Percentiles rank a stretch among this genome's conserved stretches.
Evolutionary conservation across 2,797 vertebrate genomes (phyloP).

Genomic region (Syndactyla subalaris): DNA sequence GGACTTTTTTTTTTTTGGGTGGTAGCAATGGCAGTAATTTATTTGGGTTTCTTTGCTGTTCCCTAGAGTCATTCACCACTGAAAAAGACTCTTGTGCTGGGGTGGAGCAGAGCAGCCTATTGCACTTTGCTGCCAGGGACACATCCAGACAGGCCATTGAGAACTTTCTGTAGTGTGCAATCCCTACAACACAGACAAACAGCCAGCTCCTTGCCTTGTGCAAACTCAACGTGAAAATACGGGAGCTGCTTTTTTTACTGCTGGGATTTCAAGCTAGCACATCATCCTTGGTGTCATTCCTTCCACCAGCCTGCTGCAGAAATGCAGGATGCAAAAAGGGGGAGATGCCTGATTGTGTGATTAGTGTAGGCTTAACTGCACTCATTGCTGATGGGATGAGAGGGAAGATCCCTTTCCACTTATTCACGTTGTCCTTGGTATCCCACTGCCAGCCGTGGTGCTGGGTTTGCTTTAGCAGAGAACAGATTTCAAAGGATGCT

Average conservation of each 20-base stretch:
- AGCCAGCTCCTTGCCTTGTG: background rate
- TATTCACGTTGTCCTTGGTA: background rate
- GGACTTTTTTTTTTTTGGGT: too few species aligned
- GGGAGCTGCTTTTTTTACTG: fast-evolving
- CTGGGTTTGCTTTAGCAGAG: background rate
- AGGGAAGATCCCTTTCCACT: background rate
- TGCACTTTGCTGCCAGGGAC: background rate
- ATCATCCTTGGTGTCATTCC: background rate
- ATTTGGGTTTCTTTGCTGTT: background rate
- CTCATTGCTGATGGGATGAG: background rate
- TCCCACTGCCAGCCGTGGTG: fast-evolving
- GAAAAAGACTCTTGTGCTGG: background rate
- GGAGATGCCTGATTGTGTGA: background rate
- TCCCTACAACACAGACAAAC: background rate
- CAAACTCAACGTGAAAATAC: background rate
- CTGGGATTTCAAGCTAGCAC: background rate
- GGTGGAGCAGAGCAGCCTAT: background rate
- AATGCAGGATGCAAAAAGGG: background rate
- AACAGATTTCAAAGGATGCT: background rate
- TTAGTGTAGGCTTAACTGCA: background rate
- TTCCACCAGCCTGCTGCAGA: background rate
- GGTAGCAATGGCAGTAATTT: background rate
- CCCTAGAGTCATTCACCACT: background rate
- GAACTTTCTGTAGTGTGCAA: fast-evolving
- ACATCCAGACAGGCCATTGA: background rate